Base-by-base conservation (phyloP, 2,797 vertebrate genomes). In the Anabas testudineus region DNA sequence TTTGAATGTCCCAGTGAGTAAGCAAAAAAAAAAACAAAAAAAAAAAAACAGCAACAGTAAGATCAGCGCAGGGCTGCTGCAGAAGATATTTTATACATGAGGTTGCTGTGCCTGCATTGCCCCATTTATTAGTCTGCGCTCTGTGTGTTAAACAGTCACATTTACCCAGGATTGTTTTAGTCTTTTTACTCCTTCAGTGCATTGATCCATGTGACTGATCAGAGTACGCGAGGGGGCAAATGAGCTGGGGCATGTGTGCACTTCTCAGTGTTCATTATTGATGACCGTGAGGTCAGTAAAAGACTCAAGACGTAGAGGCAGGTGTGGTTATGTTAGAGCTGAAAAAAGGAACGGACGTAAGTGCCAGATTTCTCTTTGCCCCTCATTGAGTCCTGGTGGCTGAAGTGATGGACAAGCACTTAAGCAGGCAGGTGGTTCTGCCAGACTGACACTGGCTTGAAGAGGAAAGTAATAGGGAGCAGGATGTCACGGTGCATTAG, bases 331-430 rank as follows among this genome's bases (percentile, higher is more conserved):
- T 66, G 71, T 71, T 52, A 45, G 13, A 46, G 19, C 56, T 41
- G 24, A 26, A 28, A 68, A 67, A 55, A 63, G 53, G 24, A 76
- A 54, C 51, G 39, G 24, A 14, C 28, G 45, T 41, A 36, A 19
- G 30, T 3, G 37, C 21, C 9, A 51, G 32, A 66, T 77, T 66
- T 71, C 43, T 52, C 15, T 74, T 81, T 62, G 39, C 45, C 57
- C 76, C 57, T 70, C 28, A 19, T 7, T 43, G 36, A 62, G 41
- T 67, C 51, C 16, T 66, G 10, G 24, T 54, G 45, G 66, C 39
- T 67, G 18, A 57, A 56, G 37, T 83, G 74, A 83, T 85, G 71
- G 82, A 82, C 74, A 75, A 51, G 68, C 82, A 79, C 57, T 83
- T 51, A 67, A 61, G 64, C 54, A 43, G 74, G 46, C 55, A 53